phyloP scores from a whole-genome alignment of 2,888 invertebrate species.

The Nomada fucata region DNA sequence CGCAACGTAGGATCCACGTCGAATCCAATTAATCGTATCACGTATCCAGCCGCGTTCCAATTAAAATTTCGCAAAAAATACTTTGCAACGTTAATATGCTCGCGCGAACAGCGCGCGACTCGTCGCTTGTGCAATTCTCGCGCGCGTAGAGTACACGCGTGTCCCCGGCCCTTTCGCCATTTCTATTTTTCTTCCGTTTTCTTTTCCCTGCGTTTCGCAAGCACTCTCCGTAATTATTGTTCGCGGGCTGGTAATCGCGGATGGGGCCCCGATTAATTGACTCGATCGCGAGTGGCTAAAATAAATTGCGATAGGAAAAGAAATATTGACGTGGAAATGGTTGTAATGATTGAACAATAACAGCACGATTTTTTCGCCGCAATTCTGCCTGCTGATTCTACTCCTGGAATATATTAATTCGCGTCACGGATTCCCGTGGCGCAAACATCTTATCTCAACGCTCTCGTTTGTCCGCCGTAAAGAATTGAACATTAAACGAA shows the following conservation, averaged over 20 bases:
- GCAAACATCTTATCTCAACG: too few relatives aligned
- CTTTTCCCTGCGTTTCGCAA: not conserved
- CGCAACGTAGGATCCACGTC: conserved; percentile 45
- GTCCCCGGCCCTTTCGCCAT: not conserved
- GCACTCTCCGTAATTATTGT: not conserved
- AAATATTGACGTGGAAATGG: too few relatives aligned
- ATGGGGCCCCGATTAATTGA: not conserved
- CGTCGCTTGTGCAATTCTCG: conserved; percentile 42
- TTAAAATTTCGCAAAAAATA: conserved; percentile 49
- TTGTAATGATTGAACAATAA: too few relatives aligned
- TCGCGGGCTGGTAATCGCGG: not conserved
- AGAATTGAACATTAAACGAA: too few relatives aligned
- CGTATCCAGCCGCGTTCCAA: conserved; percentile 42
- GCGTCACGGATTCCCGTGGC: too few relatives aligned
- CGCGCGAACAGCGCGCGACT: conserved; percentile 41
- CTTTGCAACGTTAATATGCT: conserved; percentile 49
- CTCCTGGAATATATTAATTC: too few relatives aligned
- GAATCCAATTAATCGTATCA: conserved; percentile 54
- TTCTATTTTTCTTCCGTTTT: not conserved
- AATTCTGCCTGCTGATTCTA: too few relatives aligned
- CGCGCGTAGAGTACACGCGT: conserved; percentile 10
- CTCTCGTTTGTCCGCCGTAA: too few relatives aligned
- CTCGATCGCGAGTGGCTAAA: too few relatives aligned
- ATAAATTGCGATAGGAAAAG: too few relatives aligned
- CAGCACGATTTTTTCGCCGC: too few relatives aligned